These are phyloP conservation scores for Papilio aristodemus DNA, from an alignment of 1,140 invertebrate genomes.

Conservation along the genomic window DNA sequence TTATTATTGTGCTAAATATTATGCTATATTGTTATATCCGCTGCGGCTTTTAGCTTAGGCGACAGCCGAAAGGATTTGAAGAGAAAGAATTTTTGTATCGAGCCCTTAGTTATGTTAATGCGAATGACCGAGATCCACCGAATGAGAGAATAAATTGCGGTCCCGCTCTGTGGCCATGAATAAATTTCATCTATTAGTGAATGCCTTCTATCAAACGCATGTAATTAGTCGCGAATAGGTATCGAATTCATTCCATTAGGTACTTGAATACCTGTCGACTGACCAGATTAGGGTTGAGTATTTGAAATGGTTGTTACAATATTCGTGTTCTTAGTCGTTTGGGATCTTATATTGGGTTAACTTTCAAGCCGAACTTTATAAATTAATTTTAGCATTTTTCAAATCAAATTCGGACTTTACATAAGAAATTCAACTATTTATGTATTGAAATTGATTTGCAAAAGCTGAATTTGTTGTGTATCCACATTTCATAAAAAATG, in stretches of 20 bases:
- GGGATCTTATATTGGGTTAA: no score
- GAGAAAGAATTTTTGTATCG: conserved; percentile 57
- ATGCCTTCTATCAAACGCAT: conserved; percentile 30
- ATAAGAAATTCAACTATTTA: no score
- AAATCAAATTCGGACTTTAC: no score
- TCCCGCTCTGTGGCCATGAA: conserved; percentile 52
- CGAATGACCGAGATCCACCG: conserved; percentile 52
- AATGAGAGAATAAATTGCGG: conserved; percentile 60
- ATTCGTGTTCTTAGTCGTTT: no score
- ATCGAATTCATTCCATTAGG: neutral
- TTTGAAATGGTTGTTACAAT: neutral
- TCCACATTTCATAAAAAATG: no score
- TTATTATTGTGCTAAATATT: no score
- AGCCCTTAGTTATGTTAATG: conserved; percentile 64
- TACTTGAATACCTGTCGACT: neutral
- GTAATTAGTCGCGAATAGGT: conserved; percentile 32
- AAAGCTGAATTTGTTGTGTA: no score
- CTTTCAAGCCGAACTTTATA: no score
- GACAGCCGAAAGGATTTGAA: conserved; percentile 31
- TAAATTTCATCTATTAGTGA: conserved; percentile 50
- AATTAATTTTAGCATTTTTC: no score
- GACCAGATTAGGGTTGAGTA: neutral
- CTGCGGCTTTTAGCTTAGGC: conserved; percentile 35
- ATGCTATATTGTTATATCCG: no score
- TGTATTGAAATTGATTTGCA: no score